Percentiles rank a stretch among this genome's conserved stretches.
Evolutionary conservation across 2,113 vertebrate species (phyloP).

Genomic region (Myodes glareolus): DNA sequence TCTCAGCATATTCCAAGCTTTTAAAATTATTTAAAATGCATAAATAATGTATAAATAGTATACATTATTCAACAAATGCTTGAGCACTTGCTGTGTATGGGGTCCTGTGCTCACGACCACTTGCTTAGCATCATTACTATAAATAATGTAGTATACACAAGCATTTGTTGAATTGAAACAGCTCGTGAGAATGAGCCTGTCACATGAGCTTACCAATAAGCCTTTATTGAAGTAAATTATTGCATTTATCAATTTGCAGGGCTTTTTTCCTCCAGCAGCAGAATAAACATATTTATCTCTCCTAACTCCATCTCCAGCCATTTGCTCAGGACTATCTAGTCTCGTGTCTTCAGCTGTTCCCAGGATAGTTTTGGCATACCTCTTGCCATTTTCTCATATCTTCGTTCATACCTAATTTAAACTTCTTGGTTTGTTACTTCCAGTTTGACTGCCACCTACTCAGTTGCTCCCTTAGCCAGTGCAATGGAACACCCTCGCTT

Average conservation of each 20-base stretch:
- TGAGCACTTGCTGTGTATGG: no score
- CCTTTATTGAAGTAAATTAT: slow-evolving; percentile 25
- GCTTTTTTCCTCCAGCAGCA: background rate
- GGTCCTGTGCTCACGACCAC: no score
- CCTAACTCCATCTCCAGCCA: background rate
- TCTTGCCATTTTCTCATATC: background rate
- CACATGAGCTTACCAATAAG: background rate
- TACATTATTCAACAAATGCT: no score
- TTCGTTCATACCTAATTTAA: background rate
- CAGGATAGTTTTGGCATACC: background rate
- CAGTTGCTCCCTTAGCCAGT: background rate
- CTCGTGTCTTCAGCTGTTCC: background rate
- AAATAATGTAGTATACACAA: no score
- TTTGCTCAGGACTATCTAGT: background rate
- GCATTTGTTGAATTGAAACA: background rate
- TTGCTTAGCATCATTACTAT: no score
- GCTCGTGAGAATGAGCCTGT: background rate
- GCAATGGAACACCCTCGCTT: background rate
- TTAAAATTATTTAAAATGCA: no score
- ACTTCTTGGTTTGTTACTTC: background rate
- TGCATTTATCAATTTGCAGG: background rate
- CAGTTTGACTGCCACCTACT: background rate
- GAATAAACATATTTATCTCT: slow-evolving; percentile 2
- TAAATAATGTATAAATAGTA: no score
- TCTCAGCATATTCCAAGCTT: background rate